Percentiles rank a stretch among this genome's conserved stretches.
phyloP scores from a whole-genome alignment of 2,113 vertebrate species.

The Dromiciops gliroides region DNA sequence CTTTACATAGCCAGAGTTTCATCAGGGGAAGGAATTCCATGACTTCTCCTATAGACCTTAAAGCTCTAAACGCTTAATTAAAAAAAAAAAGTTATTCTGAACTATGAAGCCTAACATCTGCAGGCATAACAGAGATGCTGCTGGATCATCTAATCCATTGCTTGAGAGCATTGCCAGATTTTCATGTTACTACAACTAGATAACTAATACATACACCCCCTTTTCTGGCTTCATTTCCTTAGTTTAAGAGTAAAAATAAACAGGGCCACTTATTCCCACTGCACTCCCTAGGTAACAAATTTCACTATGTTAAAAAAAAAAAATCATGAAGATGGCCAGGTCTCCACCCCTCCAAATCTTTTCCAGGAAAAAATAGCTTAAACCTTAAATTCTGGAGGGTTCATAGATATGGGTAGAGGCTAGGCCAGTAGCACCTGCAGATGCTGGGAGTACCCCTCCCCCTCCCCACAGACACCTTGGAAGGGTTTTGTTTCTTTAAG shows the following conservation, averaged over 20 bases:
- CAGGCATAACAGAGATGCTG: neutral
- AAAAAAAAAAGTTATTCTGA: neutral
- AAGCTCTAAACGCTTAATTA: neutral
- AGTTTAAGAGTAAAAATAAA: constrained; percentile 9
- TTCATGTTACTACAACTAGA: neutral
- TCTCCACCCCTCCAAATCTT: neutral
- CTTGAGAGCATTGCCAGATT: neutral
- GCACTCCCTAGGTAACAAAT: neutral
- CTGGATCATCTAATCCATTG: neutral
- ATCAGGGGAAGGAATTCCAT: neutral
- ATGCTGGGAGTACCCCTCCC: neutral
- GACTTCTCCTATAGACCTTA: constrained; percentile 6
- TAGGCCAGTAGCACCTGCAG: constrained; percentile 33
- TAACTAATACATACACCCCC: neutral
- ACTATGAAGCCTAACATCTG: neutral
- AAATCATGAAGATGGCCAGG: neutral
- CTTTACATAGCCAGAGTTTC: neutral
- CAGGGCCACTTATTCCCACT: neutral
- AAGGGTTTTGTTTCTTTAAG: neutral
- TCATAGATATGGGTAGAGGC: neutral
- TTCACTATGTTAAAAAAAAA: neutral
- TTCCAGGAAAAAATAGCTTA: neutral
- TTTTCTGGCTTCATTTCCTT: constrained; percentile 48
- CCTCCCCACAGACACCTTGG: neutral
- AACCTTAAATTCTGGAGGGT: neutral